Percentiles rank a stretch among this genome's conserved stretches.
phyloP scores from a whole-genome alignment of 1,140 invertebrate species.

The Papilio glaucus region DNA sequence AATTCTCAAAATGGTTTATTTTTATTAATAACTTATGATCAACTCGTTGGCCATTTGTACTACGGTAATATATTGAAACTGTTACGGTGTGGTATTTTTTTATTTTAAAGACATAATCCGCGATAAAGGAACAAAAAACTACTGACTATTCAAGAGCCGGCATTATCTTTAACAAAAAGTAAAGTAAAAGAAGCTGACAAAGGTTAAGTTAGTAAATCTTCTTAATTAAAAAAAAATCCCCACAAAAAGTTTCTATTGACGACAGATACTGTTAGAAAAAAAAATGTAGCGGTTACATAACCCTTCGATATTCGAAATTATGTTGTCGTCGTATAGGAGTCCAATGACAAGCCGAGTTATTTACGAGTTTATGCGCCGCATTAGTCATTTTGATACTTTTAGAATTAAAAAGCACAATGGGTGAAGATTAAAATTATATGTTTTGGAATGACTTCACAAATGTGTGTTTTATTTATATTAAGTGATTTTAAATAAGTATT shows the following conservation, averaged over 20 bases:
- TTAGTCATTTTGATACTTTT: constrained; percentile 52
- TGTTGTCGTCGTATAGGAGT: constrained; percentile 58
- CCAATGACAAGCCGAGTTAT: constrained; percentile 47
- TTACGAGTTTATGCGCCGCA: constrained; percentile 44
- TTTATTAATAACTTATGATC: neutral
- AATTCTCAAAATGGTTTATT: too few relatives aligned
- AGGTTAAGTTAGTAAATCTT: constrained; percentile 46
- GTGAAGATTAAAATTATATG: too few relatives aligned
- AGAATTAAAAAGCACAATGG: neutral
- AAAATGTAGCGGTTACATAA: constrained; percentile 59
- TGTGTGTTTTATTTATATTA: too few relatives aligned
- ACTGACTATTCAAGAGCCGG: constrained; percentile 50
- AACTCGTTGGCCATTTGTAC: neutral
- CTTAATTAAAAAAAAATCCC: constrained; percentile 45
- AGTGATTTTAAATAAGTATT: too few relatives aligned
- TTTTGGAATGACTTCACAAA: too few relatives aligned
- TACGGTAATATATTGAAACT: neutral
- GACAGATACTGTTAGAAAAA: constrained; percentile 50
- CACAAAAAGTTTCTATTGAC: constrained; percentile 36
- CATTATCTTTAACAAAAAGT: constrained; percentile 42
- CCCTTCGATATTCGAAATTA: constrained; percentile 53
- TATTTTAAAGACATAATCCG: constrained; percentile 19
- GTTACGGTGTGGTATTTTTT: neutral
- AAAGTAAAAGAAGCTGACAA: constrained; percentile 44
- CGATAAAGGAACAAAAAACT: constrained; percentile 39